Base-by-base conservation (phyloP, 2,113 vertebrate genomes). In the Pseudorectes ferrugineus region DNA sequence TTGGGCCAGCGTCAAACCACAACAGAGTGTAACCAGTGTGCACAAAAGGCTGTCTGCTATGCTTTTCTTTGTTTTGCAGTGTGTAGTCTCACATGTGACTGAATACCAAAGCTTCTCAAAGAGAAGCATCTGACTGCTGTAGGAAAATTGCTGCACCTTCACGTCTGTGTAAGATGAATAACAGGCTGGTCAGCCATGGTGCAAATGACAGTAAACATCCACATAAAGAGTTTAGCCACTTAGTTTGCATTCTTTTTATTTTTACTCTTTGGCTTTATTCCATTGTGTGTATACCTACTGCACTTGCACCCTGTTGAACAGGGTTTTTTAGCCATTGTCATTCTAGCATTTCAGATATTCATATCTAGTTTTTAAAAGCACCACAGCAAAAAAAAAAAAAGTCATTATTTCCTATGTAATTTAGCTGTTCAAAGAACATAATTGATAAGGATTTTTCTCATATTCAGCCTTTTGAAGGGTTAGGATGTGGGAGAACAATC, bases 121-220 rank as follows among this genome's bases (percentile, higher is more conserved):
- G 1, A 2, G 24, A 80, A 45, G 14, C 0, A 5, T 16, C 23
- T 52, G 31, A 24, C 22, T 57, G 5, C 16, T 43, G 9, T 14
- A 80, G 58, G 20, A 73, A 81, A 78, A 9, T 36, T 2, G 2
- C 3, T 46, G 17, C 12, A n/a, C 4, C 5, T 63, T 66, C 48
- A 18, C 0, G 0, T 59, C 22, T 79, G 11, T 10, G 2, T 33
- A 31, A 58, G 14, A 23, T 2, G 5, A 84, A 21, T 14, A 65
- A 26, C 9, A 52, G 24, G 5, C 20, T 65, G 25, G 26, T 46
- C 31, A 73, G 12, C 10, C 14, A 9, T 14, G 8, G 8, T 86
- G 8, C 16, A 76, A 26, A 33, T 43, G 13, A 6, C 19, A 8
- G 8, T 35, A 89, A 76, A 43, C 11, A 22, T 5, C 12, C 12